These are phyloP conservation scores for Galeopsomyia nigrocyanea DNA, from an alignment of 2,888 invertebrate genomes.

Conservation along the genomic window DNA sequence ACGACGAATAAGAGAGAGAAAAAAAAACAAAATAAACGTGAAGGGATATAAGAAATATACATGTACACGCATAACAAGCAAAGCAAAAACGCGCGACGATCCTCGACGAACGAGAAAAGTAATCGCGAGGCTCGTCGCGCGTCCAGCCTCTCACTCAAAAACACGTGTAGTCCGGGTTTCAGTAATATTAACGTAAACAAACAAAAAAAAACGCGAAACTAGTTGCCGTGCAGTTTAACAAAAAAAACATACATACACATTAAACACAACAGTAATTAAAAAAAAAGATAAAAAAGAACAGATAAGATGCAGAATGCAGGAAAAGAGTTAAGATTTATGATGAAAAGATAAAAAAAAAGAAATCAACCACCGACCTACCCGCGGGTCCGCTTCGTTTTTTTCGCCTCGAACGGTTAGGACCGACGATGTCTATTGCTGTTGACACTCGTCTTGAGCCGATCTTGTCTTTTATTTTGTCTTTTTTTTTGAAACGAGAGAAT, in stretches of 20 bases:
- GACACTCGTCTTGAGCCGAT: constrained; percentile 18
- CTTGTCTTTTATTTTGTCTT: background rate
- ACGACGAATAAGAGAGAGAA: constrained; percentile 30
- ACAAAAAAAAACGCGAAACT: constrained; percentile 59
- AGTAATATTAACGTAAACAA: constrained; percentile 44
- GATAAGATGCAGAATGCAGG: constrained; percentile 51
- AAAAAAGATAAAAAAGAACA: constrained; percentile 54
- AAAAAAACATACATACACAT: constrained; percentile 51
- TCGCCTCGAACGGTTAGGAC: constrained; percentile 56
- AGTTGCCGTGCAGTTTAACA: constrained; percentile 65
- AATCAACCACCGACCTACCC: constrained; percentile 67
- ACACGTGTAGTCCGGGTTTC: constrained; percentile 50
- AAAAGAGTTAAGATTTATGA: constrained; percentile 52
- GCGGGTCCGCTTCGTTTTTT: constrained; percentile 68
- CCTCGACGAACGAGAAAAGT: constrained; percentile 14
- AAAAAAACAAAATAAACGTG: constrained; percentile 45
- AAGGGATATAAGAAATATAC: constrained; percentile 49
- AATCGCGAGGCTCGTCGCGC: constrained; percentile 39
- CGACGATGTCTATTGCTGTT: constrained; percentile 37
- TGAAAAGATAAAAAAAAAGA: constrained; percentile 54
- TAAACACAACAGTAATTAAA: constrained; percentile 52
- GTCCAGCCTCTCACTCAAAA: constrained; percentile 44
- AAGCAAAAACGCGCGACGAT: constrained; percentile 35
- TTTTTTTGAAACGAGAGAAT: background rate
- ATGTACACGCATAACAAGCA: constrained; percentile 44